phyloP scores from a whole-genome alignment of 1,140 invertebrate species.

The Thaumetopoea pityocampa region DNA sequence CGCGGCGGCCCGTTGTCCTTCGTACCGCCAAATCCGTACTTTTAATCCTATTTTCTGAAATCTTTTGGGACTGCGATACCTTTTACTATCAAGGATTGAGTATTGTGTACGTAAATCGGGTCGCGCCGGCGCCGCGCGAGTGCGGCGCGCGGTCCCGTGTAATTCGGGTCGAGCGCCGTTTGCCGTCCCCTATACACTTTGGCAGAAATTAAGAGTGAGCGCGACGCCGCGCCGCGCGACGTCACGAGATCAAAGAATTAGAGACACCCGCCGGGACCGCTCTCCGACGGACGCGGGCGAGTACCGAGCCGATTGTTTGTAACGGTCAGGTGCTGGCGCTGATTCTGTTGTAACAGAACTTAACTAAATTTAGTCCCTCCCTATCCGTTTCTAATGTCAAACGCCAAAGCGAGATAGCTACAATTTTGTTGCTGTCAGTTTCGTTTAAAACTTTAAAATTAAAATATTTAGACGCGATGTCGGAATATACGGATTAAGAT shows the following conservation, averaged over 20 bases:
- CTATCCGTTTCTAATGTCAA: no score
- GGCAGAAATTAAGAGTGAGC: conserved; percentile 6
- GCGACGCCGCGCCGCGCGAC: background rate
- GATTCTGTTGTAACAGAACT: no score
- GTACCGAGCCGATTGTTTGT: no score
- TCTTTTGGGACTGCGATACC: conserved; percentile 8
- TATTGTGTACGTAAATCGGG: conserved; percentile 12
- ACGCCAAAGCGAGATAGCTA: no score
- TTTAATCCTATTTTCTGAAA: conserved; percentile 15
- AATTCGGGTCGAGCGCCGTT: conserved; percentile 11
- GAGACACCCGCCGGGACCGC: no score
- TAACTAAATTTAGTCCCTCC: no score
- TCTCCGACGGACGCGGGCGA: no score
- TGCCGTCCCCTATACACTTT: conserved; percentile 12
- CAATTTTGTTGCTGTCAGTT: no score
- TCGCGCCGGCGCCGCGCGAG: conserved; percentile 5
- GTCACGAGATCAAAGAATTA: conserved; percentile 3
- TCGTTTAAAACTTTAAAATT: no score
- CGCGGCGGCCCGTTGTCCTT: background rate
- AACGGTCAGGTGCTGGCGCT: no score
- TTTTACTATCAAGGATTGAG: conserved; percentile 10
- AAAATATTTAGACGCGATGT: no score
- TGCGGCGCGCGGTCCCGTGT: conserved; percentile 7
- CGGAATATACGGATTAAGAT: no score
- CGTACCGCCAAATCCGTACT: conserved; percentile 12